Base-by-base conservation (phyloP, 30 jellyfish, hydroid and myxozoan genomes). In the Aurelia sp. region DNA sequence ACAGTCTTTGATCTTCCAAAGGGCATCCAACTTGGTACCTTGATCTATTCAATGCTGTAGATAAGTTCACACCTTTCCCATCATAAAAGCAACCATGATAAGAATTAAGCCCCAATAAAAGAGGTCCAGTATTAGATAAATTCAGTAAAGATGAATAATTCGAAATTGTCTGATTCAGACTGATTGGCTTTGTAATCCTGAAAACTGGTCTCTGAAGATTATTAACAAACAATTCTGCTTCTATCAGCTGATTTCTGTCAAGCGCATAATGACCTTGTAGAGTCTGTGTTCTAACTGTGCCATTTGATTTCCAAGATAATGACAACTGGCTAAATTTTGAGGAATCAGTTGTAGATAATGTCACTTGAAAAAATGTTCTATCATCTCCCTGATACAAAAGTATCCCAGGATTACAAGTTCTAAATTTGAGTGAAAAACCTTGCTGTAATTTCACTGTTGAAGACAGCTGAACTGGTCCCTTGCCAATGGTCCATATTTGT, bases 381-480 rank as follows among this genome's bases (percentile, higher is more conserved):
- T 61, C 17, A 13, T 61, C 31, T 17, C 88, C 91, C 55, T 78
- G 88, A 37, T 30, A 52, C 3, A 87, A 71, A 27, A 87, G 59
- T 20, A 66, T 71, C 10, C 96, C 96, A 57, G 69, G 33, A 55
- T 21, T 20, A 55, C 96, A 87, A 71, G 89, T 87, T 58, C 96
- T 69, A 52, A 87, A 87, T 61, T 79, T 78, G 62, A 87, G 78
- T 2, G 87, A 68, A 55, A 87, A 87, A 40, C 96, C 96, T 44
- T 55, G 21, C 10, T 21, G 23, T 6, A 86, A 35, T 23, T 76
- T 75, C 0, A 74, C 48, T 7, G 64, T 13, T 11, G 86, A 33
- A 0, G 44, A 37, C 4, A 62, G 63, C 19, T 37, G 85, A 20
- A 67, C 65, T 13, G 96, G 80, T 17, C 92, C 92, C 60, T 70